Evolutionary conservation across 2,113 vertebrate species (phyloP).

Genomic region (Crocuta crocuta): DNA sequence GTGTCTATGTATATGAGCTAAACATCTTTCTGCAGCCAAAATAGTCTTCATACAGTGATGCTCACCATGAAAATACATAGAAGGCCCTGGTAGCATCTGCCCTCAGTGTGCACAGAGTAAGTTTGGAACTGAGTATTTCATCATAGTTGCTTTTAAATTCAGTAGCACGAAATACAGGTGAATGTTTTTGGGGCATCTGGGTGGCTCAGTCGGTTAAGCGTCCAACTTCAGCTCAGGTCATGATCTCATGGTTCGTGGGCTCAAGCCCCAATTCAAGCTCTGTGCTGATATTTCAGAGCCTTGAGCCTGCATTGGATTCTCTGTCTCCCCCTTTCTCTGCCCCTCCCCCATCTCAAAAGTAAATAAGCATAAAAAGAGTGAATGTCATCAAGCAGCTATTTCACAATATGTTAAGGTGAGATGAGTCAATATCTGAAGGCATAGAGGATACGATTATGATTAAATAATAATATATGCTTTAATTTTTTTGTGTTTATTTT

Average conservation of each 20-base stretch:
- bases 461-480: neutral
- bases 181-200: neutral
- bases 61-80: neutral
- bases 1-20: too few species aligned
- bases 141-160: neutral
- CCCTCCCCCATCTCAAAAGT: too few species aligned
- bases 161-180: neutral
- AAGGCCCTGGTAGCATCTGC: neutral
- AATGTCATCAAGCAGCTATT: neutral
- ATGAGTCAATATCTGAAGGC: neutral
- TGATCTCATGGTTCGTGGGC: too few species aligned
- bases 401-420: neutral
- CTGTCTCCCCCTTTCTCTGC: too few species aligned
- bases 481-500: too few species aligned
- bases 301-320: too few species aligned
- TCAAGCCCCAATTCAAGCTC: too few species aligned
- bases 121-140: neutral
- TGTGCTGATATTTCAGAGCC: too few species aligned
- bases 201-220: too few species aligned
- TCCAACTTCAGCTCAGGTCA: too few species aligned
- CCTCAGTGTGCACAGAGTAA: neutral
- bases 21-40: neutral
- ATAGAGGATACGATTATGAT: neutral
- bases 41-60: neutral
- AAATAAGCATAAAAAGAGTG: neutral